Conservation (phyloP, 2,113 vertebrate species). For the Podarcis cretensis region DNA sequence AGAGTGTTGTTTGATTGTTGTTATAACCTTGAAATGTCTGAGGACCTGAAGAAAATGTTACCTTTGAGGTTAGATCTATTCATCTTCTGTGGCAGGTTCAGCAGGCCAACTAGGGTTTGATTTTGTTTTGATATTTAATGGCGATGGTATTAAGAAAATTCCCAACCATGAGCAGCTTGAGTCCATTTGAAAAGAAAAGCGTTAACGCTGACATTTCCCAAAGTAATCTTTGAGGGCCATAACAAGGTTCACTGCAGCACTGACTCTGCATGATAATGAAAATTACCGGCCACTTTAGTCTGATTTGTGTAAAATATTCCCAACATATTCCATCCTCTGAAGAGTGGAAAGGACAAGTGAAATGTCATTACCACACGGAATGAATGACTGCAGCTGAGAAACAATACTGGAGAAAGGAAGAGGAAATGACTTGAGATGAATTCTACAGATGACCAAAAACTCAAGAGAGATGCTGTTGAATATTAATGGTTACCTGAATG, state of each 20-base stretch:
- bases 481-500: not conserved
- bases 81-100: not conserved
- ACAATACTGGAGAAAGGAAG: not conserved
- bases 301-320: conserved; percentile 39
- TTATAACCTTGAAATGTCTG: not conserved
- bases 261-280: not conserved
- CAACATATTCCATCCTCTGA: not conserved
- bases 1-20: not conserved
- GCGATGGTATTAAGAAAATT: not conserved
- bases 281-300: not conserved
- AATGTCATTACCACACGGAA: not conserved
- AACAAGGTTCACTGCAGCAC: not conserved
- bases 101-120: not conserved
- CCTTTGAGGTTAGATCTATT: not conserved
- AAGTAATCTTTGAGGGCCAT: not conserved
- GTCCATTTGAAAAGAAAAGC: conserved; percentile 17
- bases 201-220: conserved; percentile 26
- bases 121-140: conserved; percentile 10
- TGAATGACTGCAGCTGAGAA: not conserved
- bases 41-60: conserved; percentile 18
- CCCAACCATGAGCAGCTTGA: not conserved
- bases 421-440: not conserved
- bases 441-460: not conserved
- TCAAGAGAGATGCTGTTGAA: not conserved
- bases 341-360: not conserved